Conservation (phyloP, 2,797 vertebrate species). For the Setipinna tenuifilis region DNA sequence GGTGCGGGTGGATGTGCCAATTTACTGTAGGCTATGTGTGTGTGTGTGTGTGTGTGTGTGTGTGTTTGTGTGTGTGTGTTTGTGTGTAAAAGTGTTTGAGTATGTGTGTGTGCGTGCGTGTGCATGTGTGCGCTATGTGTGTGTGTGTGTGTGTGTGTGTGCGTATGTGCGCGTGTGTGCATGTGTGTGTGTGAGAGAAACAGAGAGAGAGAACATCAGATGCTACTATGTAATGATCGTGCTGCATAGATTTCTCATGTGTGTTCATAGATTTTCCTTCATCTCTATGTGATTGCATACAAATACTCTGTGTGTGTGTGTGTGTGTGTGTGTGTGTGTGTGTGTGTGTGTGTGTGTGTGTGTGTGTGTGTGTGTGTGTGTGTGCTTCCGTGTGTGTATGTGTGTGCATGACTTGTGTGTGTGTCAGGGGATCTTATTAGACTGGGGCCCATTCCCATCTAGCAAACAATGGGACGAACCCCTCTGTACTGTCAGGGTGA, state of each 20-base stretch:
- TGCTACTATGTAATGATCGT: background rate
- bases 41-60: background rate
- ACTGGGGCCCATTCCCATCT: background rate
- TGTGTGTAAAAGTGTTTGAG: too few relatives aligned
- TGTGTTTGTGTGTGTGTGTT: background rate
- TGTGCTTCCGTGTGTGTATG: background rate
- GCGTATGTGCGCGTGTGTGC: background rate
- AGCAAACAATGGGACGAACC: background rate
- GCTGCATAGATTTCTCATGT: background rate
- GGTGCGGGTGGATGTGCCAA: too few relatives aligned
- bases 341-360: background rate
- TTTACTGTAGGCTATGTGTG: background rate
- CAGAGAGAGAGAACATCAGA: background rate
- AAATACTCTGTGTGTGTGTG: background rate
- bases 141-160: background rate
- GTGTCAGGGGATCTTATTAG: background rate
- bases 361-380: background rate
- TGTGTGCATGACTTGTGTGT: background rate
- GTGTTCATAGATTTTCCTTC: conserved; percentile 2
- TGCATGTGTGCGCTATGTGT: background rate
- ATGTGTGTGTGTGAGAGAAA: conserved; percentile 8
- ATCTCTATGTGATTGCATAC: background rate
- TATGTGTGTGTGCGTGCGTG: conserved; percentile 8
- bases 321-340: background rate
- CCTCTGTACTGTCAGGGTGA: background rate